Evolutionary conservation across 2,888 invertebrate species (phyloP).

Genomic region (Ligdia adustata): DNA sequence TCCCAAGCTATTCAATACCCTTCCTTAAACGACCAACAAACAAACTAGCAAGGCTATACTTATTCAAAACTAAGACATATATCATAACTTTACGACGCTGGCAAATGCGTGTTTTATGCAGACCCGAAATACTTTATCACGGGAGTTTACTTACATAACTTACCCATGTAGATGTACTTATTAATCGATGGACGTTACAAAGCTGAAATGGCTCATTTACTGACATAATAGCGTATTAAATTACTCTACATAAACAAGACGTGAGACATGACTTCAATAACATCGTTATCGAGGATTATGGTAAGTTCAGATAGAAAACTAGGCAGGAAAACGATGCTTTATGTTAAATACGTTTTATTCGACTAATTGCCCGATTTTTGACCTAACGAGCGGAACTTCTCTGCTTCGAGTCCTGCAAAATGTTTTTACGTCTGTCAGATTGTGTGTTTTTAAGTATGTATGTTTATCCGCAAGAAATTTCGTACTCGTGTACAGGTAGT

Average conservation of each 20-base stretch:
- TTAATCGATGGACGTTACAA: conserved; percentile 19
- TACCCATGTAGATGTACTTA: conserved; percentile 6
- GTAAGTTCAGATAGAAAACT: neutral
- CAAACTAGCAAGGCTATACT: no score
- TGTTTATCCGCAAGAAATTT: no score
- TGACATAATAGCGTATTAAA: conserved; percentile 23
- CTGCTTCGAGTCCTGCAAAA: no score
- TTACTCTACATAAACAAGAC: conserved; percentile 24
- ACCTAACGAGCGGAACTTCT: no score
- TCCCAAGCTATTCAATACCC: no score
- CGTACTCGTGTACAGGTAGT: no score
- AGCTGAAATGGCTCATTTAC: conserved; percentile 21
- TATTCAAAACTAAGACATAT: neutral
- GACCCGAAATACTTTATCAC: neutral
- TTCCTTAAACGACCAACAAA: no score
- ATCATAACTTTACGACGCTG: conserved; percentile 1
- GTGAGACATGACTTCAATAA: conserved; percentile 26
- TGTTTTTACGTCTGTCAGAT: no score
- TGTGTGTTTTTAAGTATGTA: no score
- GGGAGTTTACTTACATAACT: conserved; percentile 10
- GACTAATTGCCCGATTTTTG: no score
- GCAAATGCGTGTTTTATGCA: conserved; percentile 6
- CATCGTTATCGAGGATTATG: conserved; percentile 10
- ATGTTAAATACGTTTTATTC: no score
- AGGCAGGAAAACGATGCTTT: neutral